phyloP scores from a whole-genome alignment of 2,888 invertebrate genomes.

The Euspilapteryx auroguttella region DNA sequence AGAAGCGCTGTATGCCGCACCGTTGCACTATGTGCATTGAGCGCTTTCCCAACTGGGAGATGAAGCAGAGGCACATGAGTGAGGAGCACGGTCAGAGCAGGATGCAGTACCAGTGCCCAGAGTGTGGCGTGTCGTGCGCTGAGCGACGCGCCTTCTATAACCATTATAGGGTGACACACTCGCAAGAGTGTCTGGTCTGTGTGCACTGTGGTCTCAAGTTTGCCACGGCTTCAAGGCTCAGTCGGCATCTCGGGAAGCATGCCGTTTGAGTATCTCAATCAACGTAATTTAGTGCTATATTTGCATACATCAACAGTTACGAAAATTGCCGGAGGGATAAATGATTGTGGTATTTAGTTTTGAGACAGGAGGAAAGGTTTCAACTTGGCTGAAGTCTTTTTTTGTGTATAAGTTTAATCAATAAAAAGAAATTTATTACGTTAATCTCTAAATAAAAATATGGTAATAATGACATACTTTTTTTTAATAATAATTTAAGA shows the following conservation, averaged over 20 bases:
- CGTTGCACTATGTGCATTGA: conserved; percentile 37
- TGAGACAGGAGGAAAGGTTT: too few species aligned
- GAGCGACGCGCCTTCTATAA: not conserved
- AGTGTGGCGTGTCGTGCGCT: conserved; percentile 17
- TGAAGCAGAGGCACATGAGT: conserved; percentile 35
- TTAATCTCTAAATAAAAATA: too few species aligned
- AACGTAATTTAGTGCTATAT: too few species aligned
- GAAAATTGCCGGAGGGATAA: too few species aligned
- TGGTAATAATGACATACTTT: too few species aligned
- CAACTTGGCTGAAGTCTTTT: too few species aligned
- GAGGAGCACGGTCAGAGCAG: conserved; percentile 27
- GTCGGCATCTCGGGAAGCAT: not conserved
- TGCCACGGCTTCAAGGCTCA: not conserved
- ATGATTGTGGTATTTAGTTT: too few species aligned
- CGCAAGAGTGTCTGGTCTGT: not conserved
- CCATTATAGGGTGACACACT: not conserved
- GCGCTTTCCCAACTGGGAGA: conserved; percentile 33
- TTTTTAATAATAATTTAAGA: too few species aligned
- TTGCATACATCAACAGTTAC: too few species aligned
- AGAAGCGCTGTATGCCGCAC: conserved; percentile 16
- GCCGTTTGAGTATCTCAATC: not conserved
- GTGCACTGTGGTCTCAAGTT: not conserved
- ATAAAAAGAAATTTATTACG: too few species aligned
- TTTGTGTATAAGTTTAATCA: too few species aligned
- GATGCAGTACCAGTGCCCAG: conserved; percentile 24